phyloP scores from a whole-genome alignment of 2,113 vertebrate species.

The Peromyscus maniculatus region DNA sequence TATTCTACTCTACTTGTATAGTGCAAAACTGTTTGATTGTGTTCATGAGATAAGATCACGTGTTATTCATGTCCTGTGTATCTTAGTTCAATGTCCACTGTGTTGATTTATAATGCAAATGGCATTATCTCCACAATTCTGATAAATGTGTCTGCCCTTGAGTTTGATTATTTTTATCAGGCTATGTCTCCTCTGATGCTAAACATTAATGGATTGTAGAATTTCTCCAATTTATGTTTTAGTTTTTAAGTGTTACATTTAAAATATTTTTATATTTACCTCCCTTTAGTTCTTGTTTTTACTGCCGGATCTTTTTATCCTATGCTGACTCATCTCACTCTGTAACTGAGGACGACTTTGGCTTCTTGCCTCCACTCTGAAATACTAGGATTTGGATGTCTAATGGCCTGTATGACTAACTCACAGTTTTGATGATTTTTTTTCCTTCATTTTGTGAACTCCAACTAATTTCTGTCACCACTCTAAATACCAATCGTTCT shows the following conservation, averaged over 20 bases:
- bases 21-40: neutral
- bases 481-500: neutral
- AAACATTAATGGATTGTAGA: neutral
- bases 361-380: neutral
- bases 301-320: neutral
- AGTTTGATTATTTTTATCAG: neutral
- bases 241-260: neutral
- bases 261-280: neutral
- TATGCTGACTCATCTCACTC: neutral
- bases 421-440: neutral
- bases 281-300: neutral
- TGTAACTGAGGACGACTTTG: neutral
- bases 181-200: neutral
- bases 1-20: neutral
- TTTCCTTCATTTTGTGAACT: neutral
- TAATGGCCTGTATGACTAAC: neutral
- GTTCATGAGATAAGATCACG: neutral
- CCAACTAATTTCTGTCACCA: neutral
- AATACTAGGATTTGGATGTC: neutral
- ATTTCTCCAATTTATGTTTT: neutral
- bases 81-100: neutral
- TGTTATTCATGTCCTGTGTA: neutral
- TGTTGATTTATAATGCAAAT: neutral
- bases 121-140: neutral
- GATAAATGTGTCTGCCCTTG: neutral